These are phyloP conservation scores for Pteronura brasiliensis DNA, from an alignment of 2,113 vertebrate species.

Conservation along the genomic window DNA sequence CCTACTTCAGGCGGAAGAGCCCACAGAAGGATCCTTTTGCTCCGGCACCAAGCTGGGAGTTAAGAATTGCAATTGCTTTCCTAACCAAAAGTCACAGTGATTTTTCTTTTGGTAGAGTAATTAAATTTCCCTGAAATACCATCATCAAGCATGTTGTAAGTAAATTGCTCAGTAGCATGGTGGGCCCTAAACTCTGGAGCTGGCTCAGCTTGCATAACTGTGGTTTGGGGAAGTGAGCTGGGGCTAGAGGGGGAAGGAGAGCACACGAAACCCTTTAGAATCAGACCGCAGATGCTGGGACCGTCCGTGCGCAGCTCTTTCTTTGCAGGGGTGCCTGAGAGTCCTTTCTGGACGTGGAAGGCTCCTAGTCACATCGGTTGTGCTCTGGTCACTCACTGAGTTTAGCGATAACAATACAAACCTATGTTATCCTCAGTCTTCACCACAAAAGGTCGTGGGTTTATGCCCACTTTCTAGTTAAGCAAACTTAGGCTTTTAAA, in stretches of 20 bases:
- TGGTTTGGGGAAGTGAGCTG: background rate
- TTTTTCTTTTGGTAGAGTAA: background rate
- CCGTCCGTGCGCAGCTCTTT: background rate
- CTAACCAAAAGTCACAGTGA: constrained; percentile 41
- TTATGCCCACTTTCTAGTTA: background rate
- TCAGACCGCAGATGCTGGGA: background rate
- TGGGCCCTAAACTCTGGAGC: background rate
- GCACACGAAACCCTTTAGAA: background rate
- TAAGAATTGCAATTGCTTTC: background rate
- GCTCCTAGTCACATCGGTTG: background rate
- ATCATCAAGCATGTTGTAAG: background rate
- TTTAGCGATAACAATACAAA: background rate
- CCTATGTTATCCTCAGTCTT: background rate
- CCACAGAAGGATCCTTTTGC: background rate
- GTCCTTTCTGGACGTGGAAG: background rate
- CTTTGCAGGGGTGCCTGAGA: background rate
- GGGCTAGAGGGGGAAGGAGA: background rate
- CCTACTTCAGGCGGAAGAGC: background rate
- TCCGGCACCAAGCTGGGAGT: background rate
- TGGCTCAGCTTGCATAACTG: background rate
- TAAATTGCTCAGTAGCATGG: background rate
- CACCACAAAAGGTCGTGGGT: background rate
- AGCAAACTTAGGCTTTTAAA: background rate
- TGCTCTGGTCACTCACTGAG: background rate
- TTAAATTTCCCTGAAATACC: background rate